Base-by-base conservation (phyloP, 2,888 invertebrate genomes). In the Yponomeuta plumbellus region DNA sequence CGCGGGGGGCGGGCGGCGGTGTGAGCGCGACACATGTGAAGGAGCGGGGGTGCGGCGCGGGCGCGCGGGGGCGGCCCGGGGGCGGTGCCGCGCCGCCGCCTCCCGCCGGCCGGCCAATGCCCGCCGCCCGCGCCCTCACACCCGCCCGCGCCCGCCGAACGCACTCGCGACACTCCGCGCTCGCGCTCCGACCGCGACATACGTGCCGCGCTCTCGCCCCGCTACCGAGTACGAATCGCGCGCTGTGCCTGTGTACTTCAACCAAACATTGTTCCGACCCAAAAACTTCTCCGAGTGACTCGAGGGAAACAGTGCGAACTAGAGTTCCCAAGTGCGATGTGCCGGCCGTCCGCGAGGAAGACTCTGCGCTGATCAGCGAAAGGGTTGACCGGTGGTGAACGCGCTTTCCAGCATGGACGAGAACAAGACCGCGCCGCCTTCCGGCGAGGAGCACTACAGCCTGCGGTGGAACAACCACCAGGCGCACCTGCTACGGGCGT, bases 391-490 rank as follows among this genome's bases (percentile, higher is more conserved):
- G 81, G 83, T 34, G 34, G 34, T 34, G 34, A 8, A 10, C 8
- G 84, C 82, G 86, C 85, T 71, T 81, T 78, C 66, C 67, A 67
- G 66, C 66, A 91, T 91, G 90, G 90, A 88, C 87, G 88, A 88
- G 82, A 90, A 90, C 78, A 79, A 81, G 78, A 79, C 78, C 75
- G 80, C 78, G 78, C 34, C 34, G 34, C 6, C 34, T 8, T 34
- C 34, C 34, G 80, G 82, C 64, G 91, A 96, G 88, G 96, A 97
- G 82, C 97, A 97, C 86, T 97, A 97, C 90, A 97, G 97, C 82
- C 93, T 97, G 79, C 94, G 97, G 87, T 98, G 97, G 97, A 97
- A 97, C 92, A 97, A 97, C 92, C 97, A 97, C 92, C 97, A 96
- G 84, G 94, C 94, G 74, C 97, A 97, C 86, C 94, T 98, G 80